These are phyloP conservation scores for Phoronis australis DNA, from an alignment of 2,888 invertebrate species.

Conservation along the genomic window DNA sequence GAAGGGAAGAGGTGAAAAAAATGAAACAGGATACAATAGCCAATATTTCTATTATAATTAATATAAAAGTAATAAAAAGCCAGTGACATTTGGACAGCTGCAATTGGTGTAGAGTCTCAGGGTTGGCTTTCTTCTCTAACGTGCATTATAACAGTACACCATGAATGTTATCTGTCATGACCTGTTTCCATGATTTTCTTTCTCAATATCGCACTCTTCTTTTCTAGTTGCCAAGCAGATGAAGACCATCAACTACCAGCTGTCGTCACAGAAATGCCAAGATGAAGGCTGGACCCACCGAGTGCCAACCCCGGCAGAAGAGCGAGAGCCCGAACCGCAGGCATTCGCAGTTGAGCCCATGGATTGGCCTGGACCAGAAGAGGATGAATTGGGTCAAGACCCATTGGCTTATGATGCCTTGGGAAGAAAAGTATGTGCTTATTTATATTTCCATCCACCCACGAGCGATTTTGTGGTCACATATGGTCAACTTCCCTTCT, in stretches of 20 bases:
- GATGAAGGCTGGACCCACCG: constrained; percentile 51
- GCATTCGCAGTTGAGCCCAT: constrained; percentile 32
- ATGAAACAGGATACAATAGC: no score
- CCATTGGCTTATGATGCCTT: not conserved
- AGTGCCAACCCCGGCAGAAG: constrained; percentile 35
- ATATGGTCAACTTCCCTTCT: no score
- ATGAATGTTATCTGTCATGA: not conserved
- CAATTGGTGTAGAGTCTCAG: not conserved
- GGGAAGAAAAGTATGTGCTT: not conserved
- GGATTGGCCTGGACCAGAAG: not conserved
- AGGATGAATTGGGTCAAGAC: not conserved
- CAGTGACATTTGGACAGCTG: no score
- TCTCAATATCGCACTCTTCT: not conserved
- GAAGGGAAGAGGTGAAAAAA: no score
- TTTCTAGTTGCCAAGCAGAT: constrained; percentile 40
- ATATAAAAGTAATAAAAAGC: no score
- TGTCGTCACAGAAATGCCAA: constrained; percentile 48
- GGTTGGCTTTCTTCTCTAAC: not conserved
- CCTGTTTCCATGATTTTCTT: not conserved
- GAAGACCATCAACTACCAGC: constrained; percentile 51
- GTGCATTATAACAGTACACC: not conserved
- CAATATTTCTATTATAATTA: no score
- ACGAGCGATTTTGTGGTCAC: not conserved
- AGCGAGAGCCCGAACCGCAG: constrained; percentile 29
- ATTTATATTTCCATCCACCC: not conserved